Evolutionary conservation across 2,888 invertebrate genomes (phyloP).

Genomic region (Tryphoninae sp.): DNA sequence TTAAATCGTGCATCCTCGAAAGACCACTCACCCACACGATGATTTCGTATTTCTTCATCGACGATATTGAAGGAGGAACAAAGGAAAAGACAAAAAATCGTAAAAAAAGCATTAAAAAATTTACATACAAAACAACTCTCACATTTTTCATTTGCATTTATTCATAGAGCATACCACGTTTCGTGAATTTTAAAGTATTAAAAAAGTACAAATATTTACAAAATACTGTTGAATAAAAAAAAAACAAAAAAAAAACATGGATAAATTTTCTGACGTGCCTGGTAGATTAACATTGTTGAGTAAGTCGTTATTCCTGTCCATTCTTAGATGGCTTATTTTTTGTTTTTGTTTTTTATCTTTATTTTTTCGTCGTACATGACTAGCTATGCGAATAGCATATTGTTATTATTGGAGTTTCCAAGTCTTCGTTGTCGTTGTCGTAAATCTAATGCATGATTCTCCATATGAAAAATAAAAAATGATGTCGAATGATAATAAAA

Average conservation of each 20-base stretch:
- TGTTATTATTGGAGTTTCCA: conserved; percentile 15
- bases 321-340: conserved; percentile 71
- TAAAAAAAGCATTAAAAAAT: not conserved
- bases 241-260: conserved; percentile 66
- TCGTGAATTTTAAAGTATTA: conserved; percentile 73
- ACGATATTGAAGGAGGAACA: not conserved
- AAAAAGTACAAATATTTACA: conserved; percentile 80
- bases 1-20: too few relatives aligned
- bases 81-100: not conserved
- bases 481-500: conserved; percentile 14
- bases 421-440: conserved; percentile 40
- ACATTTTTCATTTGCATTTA: conserved; percentile 55
- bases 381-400: conserved; percentile 40
- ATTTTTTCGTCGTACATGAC: conserved; percentile 44
- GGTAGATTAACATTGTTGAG: conserved; percentile 32
- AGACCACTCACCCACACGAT: too few relatives aligned
- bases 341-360: not conserved
- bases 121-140: not conserved
- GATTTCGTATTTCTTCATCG: not conserved
- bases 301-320: conserved; percentile 42
- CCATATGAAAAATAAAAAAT: conserved; percentile 27
- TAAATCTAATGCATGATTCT: conserved; percentile 27
- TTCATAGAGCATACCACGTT: conserved; percentile 71
- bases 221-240: conserved; percentile 72
- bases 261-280: conserved; percentile 47